Conservation (phyloP, 1,140 invertebrate species). For the Drosophila busckii region DNA sequence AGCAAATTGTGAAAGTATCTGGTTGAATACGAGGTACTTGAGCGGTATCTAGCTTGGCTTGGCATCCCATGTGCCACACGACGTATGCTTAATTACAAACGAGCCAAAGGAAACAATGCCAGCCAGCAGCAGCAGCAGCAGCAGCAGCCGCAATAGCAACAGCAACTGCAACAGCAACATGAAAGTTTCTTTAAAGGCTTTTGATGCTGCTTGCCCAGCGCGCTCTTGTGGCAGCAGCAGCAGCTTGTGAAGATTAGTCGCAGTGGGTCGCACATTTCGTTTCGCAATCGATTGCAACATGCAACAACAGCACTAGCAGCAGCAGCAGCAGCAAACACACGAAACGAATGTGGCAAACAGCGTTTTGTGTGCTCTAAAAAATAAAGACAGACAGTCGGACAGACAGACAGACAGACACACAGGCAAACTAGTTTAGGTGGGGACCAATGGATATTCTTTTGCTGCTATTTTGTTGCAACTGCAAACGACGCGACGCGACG, state of each 20-base stretch:
- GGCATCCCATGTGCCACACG: conserved; percentile 74
- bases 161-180: neutral
- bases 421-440: conserved; percentile 77
- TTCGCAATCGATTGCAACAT: conserved; percentile 77
- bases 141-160: conserved; percentile 1
- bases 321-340: conserved; percentile 39
- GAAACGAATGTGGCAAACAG: conserved; percentile 64
- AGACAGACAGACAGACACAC: too few relatives aligned
- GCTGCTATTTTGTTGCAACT: conserved; percentile 71
- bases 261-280: conserved; percentile 76
- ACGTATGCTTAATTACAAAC: conserved; percentile 76
- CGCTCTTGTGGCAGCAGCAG: conserved; percentile 13
- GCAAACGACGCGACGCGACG: conserved; percentile 21
- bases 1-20: conserved; percentile 71
- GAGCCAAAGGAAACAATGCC: conserved; percentile 52
- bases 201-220: conserved; percentile 43
- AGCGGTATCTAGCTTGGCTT: too few relatives aligned
- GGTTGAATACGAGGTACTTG: conserved; percentile 37
- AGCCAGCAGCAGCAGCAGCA: conserved; percentile 16
- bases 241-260: conserved; percentile 67
- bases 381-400: conserved; percentile 4
- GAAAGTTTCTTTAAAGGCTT: conserved; percentile 6
- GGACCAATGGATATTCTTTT: conserved; percentile 77
- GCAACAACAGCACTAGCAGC: conserved; percentile 35
- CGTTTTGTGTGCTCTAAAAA: conserved; percentile 63